Percentiles rank a stretch among this genome's conserved stretches.
Evolutionary conservation across 2,888 invertebrate genomes (phyloP).

Genomic region (Deroplatys truncata): DNA sequence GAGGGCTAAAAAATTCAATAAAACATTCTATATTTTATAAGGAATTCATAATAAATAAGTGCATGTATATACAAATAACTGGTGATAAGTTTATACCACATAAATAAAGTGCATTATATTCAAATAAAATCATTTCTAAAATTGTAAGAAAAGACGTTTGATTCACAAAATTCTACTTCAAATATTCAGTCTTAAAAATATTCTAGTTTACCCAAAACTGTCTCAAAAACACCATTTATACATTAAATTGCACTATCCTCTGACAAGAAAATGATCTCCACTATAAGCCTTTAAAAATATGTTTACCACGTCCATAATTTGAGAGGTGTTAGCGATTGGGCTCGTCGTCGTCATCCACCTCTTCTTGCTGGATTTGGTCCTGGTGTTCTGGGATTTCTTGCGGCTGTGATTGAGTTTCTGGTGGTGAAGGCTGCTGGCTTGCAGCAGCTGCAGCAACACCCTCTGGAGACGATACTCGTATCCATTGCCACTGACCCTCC

Average conservation of each 20-base stretch:
- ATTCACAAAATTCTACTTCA: not conserved
- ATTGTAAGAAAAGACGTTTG: not conserved
- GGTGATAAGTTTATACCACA: too few species aligned
- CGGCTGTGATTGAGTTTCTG: not conserved
- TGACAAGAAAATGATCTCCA: not conserved
- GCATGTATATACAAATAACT: too few species aligned
- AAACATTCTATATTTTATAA: too few species aligned
- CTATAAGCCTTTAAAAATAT: not conserved
- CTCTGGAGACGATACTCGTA: slow-evolving; percentile 33
- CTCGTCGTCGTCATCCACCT: not conserved
- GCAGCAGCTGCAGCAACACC: not conserved
- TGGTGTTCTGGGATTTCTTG: not conserved
- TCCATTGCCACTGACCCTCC: slow-evolving; percentile 52
- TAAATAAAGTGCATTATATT: too few species aligned
- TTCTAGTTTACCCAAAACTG: not conserved
- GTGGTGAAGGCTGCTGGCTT: not conserved
- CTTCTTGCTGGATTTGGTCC: not conserved
- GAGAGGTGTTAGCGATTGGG: not conserved
- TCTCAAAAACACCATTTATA: not conserved
- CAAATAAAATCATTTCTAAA: too few species aligned
- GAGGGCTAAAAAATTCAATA: too few species aligned
- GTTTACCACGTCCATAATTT: not conserved
- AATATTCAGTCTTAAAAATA: not conserved
- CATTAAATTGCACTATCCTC: not conserved
- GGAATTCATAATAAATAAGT: too few species aligned